A percentile compares a stretch with the other conserved stretches of the same genome.
These are phyloP conservation scores for Hypomecis atomaria DNA, from an alignment of 2,888 invertebrate genomes.

Conservation along the genomic window DNA sequence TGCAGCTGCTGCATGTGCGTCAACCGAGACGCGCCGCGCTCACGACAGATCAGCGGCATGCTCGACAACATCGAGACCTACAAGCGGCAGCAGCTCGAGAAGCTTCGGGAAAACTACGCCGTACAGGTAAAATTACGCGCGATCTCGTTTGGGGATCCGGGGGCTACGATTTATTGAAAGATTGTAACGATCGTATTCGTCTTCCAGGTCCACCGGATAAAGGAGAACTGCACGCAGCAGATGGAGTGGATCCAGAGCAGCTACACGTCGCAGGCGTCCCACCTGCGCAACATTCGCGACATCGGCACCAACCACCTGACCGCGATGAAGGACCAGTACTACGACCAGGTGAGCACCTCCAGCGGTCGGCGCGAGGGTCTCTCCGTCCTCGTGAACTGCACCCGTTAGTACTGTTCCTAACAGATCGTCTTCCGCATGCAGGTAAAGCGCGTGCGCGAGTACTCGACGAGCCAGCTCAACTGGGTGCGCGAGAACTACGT, in stretches of 20 bases:
- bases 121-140: constrained; percentile 87
- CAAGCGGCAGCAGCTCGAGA: constrained; percentile 94
- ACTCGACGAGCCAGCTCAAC: constrained; percentile 95
- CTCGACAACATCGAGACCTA: constrained; percentile 95
- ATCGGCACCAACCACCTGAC: constrained; percentile 95
- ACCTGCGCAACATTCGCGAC: constrained; percentile 94
- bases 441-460: constrained; percentile 96
- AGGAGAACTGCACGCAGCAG: constrained; percentile 97
- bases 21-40: constrained; percentile 89
- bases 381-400: constrained; percentile 57
- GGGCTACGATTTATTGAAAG: not conserved
- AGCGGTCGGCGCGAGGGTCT: not conserved
- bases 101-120: constrained; percentile 95
- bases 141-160: not conserved
- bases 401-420: constrained; percentile 21
- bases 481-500: constrained; percentile 98
- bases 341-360: constrained; percentile 88
- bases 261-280: constrained; percentile 94
- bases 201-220: constrained; percentile 92
- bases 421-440: constrained; percentile 62
- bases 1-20: constrained; percentile 91
- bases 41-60: constrained; percentile 94
- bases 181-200: constrained; percentile 22
- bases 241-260: constrained; percentile 97
- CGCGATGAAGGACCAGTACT: constrained; percentile 94